These are phyloP conservation scores for Tringa solitaria DNA, from an alignment of 2,113 vertebrate genomes.

Conservation along the genomic window DNA sequence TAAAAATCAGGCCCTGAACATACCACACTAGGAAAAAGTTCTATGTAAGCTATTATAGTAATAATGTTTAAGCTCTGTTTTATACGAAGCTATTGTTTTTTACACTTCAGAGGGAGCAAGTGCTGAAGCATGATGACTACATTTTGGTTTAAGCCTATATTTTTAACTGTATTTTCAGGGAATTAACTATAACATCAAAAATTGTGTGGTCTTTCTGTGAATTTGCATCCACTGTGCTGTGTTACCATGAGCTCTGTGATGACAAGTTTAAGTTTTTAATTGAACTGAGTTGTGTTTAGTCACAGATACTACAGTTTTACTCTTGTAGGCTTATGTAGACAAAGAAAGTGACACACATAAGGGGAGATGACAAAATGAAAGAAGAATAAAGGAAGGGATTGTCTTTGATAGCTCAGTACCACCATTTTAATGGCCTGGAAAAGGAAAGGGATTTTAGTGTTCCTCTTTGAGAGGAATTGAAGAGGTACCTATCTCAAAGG, in stretches of 20 bases:
- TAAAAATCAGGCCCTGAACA: neutral
- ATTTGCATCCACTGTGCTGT: rapidly evolving
- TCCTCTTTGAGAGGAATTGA: neutral
- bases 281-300: neutral
- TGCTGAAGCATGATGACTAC: rapidly evolving
- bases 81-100: neutral
- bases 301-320: neutral
- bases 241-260: neutral
- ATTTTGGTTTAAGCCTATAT: neutral
- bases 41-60: neutral
- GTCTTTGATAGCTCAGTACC: neutral
- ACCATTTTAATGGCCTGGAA: neutral
- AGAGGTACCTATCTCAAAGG: neutral
- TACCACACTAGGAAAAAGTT: neutral
- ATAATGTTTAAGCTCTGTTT: neutral
- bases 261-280: neutral
- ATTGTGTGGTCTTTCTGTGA: neutral
- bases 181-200: neutral
- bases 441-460: rapidly evolving
- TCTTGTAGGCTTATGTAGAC: neutral
- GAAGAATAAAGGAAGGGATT: neutral
- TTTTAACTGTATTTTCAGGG: neutral
- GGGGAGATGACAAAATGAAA: neutral
- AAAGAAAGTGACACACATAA: rapidly evolving
- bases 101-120: rapidly evolving